Conservation (phyloP, 2,113 vertebrate species). For the Sturnus vulgaris region DNA sequence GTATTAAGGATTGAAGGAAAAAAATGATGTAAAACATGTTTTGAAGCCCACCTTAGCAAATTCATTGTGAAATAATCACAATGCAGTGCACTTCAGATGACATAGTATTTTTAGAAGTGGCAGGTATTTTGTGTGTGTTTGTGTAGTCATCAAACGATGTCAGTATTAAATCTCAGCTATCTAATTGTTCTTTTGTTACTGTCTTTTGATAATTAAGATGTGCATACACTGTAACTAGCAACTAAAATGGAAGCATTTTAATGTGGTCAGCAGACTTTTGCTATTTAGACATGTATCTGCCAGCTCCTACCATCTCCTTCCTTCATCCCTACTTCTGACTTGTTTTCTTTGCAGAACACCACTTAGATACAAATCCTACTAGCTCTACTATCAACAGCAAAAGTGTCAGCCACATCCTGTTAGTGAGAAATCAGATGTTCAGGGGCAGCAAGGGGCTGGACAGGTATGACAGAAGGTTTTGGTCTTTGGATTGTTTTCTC, state of each 20-base stretch:
- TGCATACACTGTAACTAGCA: background rate
- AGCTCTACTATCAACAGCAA: background rate
- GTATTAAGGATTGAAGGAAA: background rate
- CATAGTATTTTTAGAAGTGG: background rate
- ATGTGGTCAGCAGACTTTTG: background rate
- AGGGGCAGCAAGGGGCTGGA: background rate
- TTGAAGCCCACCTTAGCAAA: background rate
- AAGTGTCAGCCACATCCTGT: background rate
- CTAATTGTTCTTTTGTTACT: background rate
- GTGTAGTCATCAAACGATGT: background rate
- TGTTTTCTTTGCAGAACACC: background rate
- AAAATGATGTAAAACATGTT: background rate
- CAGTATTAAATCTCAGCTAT: background rate
- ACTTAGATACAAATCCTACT: background rate
- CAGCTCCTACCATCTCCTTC: background rate
- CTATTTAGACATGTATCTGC: background rate
- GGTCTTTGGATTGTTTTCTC: background rate
- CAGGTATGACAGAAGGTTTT: background rate
- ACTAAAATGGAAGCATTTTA: background rate
- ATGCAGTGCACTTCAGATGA: background rate
- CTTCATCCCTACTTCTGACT: background rate
- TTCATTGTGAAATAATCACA: background rate
- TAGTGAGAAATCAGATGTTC: background rate
- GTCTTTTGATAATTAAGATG: background rate
- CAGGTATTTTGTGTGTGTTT: background rate